Conservation (phyloP, 2,113 vertebrate species). For the Chaetodon trifascialis region DNA sequence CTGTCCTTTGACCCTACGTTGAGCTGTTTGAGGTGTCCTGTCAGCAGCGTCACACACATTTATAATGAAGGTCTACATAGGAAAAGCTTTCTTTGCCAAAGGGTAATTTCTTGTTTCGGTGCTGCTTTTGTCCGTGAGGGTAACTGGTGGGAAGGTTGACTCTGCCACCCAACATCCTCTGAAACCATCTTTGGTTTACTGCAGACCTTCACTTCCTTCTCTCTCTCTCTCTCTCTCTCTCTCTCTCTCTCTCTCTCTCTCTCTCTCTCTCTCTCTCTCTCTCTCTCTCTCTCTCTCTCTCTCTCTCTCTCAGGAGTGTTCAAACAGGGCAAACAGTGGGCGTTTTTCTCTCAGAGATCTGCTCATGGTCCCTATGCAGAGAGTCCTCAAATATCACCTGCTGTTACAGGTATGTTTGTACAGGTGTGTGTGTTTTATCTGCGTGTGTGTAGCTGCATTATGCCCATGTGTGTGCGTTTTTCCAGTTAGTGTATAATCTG, state of each 20-base stretch:
- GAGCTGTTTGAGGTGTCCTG: not conserved
- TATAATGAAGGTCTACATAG: not conserved
- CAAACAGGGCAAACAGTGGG: constrained; percentile 92
- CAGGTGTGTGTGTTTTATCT: constrained; percentile 17
- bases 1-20: too few relatives aligned
- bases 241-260: not conserved
- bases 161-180: not conserved
- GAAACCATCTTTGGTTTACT: not conserved
- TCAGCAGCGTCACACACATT: not conserved
- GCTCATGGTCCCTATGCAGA: constrained; percentile 95
- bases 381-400: constrained; percentile 95
- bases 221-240: not conserved
- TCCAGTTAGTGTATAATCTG: not conserved
- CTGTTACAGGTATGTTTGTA: constrained; percentile 74
- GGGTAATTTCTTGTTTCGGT: not conserved
- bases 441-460: not conserved
- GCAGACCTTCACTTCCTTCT: not conserved
- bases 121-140: not conserved
- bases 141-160: not conserved
- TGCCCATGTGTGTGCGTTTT: not conserved
- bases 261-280: not conserved
- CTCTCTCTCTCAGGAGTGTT: constrained; percentile 87
- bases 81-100: not conserved
- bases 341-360: constrained; percentile 92
- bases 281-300: not conserved